phyloP scores from a whole-genome alignment of 2,797 vertebrate species.

The Sebastes hubbsi region DNA sequence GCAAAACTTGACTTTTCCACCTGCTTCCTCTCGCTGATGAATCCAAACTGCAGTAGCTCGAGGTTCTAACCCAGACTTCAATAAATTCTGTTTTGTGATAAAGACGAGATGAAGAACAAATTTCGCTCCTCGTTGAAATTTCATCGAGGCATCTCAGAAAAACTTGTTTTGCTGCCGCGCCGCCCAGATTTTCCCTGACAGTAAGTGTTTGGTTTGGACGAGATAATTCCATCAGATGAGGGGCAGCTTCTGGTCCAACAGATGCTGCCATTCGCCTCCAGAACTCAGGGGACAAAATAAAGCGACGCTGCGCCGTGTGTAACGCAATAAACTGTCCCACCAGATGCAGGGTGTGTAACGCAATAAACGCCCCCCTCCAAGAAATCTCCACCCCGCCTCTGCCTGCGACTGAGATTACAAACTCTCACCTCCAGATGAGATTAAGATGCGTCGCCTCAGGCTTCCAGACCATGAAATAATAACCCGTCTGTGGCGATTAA shows the following conservation, averaged over 20 bases:
- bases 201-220: constrained; percentile 30
- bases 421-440: constrained; percentile 72
- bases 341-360: constrained; percentile 69
- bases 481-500: constrained; percentile 56
- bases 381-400: constrained; percentile 23
- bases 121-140: constrained; percentile 26
- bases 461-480: constrained; percentile 61
- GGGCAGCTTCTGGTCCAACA: constrained; percentile 60
- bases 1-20: background rate
- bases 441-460: constrained; percentile 59
- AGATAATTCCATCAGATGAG: constrained; percentile 71
- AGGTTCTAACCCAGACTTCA: background rate
- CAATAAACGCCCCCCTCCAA: constrained; percentile 59
- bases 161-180: background rate
- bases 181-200: constrained; percentile 34
- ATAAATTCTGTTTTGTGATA: constrained; percentile 14
- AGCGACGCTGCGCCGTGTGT: constrained; percentile 18
- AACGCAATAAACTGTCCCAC: constrained; percentile 70
- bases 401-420: constrained; percentile 62
- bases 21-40: background rate
- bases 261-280: constrained; percentile 65
- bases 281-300: constrained; percentile 68
- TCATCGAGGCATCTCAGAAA: constrained; percentile 20
- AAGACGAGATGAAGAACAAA: constrained; percentile 33
- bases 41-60: background rate